phyloP scores from a whole-genome alignment of 2,113 vertebrate species.

The Saguinus imperator region DNA sequence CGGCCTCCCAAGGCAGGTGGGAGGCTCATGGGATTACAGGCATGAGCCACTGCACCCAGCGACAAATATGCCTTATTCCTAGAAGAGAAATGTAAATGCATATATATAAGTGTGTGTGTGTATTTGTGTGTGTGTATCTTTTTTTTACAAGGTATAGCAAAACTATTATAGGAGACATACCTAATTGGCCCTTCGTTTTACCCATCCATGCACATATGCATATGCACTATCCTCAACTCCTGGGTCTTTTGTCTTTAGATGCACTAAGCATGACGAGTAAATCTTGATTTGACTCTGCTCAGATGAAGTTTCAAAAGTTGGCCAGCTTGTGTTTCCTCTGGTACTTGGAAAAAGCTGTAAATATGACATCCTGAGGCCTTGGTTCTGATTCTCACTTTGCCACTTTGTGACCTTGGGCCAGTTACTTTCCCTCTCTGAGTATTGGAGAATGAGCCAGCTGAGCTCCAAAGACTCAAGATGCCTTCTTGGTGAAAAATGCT shows the following conservation, averaged over 20 bases:
- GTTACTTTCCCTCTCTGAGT: neutral
- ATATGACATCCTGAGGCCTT: neutral
- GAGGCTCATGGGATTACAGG: too few relatives aligned
- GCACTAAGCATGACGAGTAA: neutral
- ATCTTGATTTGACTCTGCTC: neutral
- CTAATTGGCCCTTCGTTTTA: neutral
- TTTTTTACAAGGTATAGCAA: neutral
- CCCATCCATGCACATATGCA: rapidly evolving
- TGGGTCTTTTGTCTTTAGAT: neutral
- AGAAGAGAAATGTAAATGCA: neutral
- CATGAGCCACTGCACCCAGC: too few relatives aligned
- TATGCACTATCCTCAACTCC: neutral
- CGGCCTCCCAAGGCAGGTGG: too few relatives aligned
- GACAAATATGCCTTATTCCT: neutral
- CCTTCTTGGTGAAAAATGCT: neutral
- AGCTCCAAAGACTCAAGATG: neutral
- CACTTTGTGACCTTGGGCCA: neutral
- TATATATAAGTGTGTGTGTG: neutral
- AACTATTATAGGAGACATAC: neutral
- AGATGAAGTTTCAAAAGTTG: neutral
- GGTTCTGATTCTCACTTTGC: neutral
- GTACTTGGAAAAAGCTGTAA: neutral
- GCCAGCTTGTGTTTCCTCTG: neutral
- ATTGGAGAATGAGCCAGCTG: neutral
- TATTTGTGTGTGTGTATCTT: neutral